A percentile compares a stretch with the other conserved stretches of the same genome.
phyloP scores from a whole-genome alignment of 2,888 invertebrate species.

The Pachycephus smyrnensis region DNA sequence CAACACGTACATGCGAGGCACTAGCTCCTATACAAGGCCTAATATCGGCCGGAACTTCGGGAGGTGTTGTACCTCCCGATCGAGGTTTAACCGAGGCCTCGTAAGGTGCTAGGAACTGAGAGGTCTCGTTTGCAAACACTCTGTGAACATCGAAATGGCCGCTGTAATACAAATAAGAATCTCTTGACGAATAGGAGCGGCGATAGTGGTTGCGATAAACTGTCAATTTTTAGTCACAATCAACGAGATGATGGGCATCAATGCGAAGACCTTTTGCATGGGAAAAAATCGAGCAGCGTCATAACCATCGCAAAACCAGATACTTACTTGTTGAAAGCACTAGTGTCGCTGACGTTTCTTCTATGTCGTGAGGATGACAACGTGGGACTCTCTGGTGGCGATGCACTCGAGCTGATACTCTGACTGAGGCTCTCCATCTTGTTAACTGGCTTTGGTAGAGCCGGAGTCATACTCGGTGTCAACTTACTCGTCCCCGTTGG shows the following conservation, averaged over 20 bases:
- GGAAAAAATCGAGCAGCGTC: background rate
- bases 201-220: slow-evolving; percentile 7
- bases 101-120: slow-evolving; percentile 80
- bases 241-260: background rate
- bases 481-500: slow-evolving; percentile 34
- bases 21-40: slow-evolving; percentile 62
- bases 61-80: slow-evolving; percentile 65
- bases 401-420: slow-evolving; percentile 58
- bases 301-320: background rate
- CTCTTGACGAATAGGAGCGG: background rate
- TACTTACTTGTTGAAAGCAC: slow-evolving; percentile 82
- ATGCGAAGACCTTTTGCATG: background rate
- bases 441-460: slow-evolving; percentile 56
- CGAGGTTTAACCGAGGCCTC: slow-evolving; percentile 75
- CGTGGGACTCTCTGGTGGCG: slow-evolving; percentile 64
- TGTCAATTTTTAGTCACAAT: slow-evolving; percentile 2
- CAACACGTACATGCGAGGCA: slow-evolving; percentile 67
- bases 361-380: slow-evolving; percentile 73
- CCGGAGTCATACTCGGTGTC: slow-evolving; percentile 32
- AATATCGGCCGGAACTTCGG: slow-evolving; percentile 56
- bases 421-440: slow-evolving; percentile 64
- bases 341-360: slow-evolving; percentile 86
- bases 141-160: slow-evolving; percentile 66
- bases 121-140: slow-evolving; percentile 80
- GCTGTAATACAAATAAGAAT: background rate